phyloP scores from a whole-genome alignment of 2,113 vertebrate genomes.

The Ochotona princeps region DNA sequence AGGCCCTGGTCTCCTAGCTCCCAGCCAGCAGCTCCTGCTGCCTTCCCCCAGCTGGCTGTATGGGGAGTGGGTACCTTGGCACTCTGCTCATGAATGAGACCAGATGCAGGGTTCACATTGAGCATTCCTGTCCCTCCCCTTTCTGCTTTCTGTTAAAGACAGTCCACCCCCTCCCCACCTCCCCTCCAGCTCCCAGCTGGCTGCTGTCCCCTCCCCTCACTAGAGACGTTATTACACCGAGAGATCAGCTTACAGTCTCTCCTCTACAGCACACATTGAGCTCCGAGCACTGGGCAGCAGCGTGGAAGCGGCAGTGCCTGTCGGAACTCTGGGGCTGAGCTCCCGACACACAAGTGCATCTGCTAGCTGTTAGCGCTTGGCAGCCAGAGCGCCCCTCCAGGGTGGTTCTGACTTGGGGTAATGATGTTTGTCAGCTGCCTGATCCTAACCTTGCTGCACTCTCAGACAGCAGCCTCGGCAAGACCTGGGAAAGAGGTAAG shows the following conservation, averaged over 20 bases:
- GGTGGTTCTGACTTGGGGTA: conserved; percentile 85
- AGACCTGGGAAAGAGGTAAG: conserved; percentile 94
- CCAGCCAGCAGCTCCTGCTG: neutral
- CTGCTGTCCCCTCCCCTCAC: conserved; percentile 88
- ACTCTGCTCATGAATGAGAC: conserved; percentile 86
- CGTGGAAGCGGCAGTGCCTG: conserved; percentile 73
- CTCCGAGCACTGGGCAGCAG: conserved; percentile 84
- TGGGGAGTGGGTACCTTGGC: conserved; percentile 81
- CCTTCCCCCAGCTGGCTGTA: conserved; percentile 22
- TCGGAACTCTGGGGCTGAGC: conserved; percentile 78
- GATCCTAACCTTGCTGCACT: conserved; percentile 89
- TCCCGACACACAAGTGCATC: conserved; percentile 86
- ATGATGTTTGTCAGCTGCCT: conserved; percentile 90
- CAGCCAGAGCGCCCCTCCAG: conserved; percentile 85
- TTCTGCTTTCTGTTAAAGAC: conserved; percentile 83
- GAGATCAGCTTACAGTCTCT: conserved; percentile 94
- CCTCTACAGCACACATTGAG: conserved; percentile 87
- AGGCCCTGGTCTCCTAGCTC: neutral
- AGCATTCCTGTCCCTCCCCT: conserved; percentile 86
- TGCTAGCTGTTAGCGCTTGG: conserved; percentile 88
- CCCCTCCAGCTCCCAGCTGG: conserved; percentile 85
- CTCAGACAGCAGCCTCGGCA: conserved; percentile 89
- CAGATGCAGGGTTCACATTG: conserved; percentile 88
- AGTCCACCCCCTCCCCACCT: conserved; percentile 38
- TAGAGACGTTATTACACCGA: conserved; percentile 89